Percentiles rank a stretch among this genome's conserved stretches.
Evolutionary conservation across 2,113 vertebrate genomes (phyloP).

Genomic region (Dipodomys ordii): DNA sequence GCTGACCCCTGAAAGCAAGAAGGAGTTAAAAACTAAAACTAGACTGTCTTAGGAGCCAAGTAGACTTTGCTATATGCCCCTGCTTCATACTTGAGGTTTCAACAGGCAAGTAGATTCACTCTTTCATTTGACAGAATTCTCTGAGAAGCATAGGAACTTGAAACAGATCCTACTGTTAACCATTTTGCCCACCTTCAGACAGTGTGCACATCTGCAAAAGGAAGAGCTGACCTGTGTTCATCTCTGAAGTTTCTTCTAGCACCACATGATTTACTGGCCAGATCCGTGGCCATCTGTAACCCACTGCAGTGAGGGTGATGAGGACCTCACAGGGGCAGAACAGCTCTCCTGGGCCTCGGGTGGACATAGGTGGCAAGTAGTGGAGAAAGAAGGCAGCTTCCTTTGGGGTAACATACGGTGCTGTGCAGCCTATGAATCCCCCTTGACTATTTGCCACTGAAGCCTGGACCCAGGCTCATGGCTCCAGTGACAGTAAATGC

Average conservation of each 20-base stretch:
- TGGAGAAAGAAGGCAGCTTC: not conserved
- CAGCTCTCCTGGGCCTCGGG: not conserved
- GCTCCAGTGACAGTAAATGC: not conserved
- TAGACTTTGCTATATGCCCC: not conserved
- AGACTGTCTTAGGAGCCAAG: accelerated
- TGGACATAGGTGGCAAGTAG: not conserved
- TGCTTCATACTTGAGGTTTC: no score
- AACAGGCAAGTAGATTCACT: not conserved
- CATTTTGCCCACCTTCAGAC: not conserved
- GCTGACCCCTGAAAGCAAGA: not conserved
- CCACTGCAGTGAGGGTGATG: accelerated
- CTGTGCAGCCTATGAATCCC: not conserved
- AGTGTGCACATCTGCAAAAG: not conserved
- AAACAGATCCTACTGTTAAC: not conserved
- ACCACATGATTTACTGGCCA: not conserved
- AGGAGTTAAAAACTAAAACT: not conserved
- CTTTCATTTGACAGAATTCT: not conserved
- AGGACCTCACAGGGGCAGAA: not conserved
- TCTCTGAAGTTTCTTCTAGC: not conserved
- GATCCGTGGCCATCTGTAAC: not conserved
- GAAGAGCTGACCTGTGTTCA: not conserved
- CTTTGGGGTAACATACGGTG: not conserved
- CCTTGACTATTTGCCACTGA: not conserved
- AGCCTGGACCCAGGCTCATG: not conserved
- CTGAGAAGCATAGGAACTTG: not conserved